phyloP scores from a whole-genome alignment of 2,888 invertebrate genomes.

The Liposcelis brunnea region DNA sequence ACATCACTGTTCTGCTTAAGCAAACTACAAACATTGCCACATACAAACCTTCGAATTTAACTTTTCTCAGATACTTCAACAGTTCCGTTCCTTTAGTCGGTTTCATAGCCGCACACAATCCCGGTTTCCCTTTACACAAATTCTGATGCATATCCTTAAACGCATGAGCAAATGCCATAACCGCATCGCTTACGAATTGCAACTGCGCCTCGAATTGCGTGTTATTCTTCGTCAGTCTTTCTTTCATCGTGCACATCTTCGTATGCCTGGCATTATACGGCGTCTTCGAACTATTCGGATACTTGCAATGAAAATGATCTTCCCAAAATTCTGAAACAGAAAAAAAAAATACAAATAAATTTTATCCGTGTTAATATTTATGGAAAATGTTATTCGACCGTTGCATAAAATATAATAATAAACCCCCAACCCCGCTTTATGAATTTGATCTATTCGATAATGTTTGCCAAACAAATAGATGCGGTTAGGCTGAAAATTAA shows the following conservation, averaged over 20 bases:
- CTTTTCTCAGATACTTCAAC: conserved; percentile 64
- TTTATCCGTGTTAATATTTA: not conserved
- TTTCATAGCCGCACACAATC: conserved; percentile 75
- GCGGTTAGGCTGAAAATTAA: too few relatives aligned
- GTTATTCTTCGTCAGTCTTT: conserved; percentile 53
- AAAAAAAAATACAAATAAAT: too few relatives aligned
- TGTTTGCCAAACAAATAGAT: too few relatives aligned
- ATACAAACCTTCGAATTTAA: conserved; percentile 69
- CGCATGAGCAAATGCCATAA: conserved; percentile 86
- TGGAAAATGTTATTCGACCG: not conserved
- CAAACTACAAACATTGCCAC: too few relatives aligned
- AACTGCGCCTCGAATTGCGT: conserved; percentile 83
- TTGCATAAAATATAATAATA: too few relatives aligned
- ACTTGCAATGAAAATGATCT: conserved; percentile 77
- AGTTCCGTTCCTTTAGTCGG: conserved; percentile 77
- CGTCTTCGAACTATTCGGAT: conserved; percentile 60
- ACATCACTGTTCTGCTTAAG: too few relatives aligned
- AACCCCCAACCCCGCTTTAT: too few relatives aligned
- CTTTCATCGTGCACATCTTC: conserved; percentile 55
- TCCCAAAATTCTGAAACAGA: conserved; percentile 80
- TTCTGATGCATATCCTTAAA: conserved; percentile 63
- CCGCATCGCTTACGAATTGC: conserved; percentile 92
- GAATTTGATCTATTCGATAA: too few relatives aligned
- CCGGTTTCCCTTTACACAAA: conserved; percentile 53
- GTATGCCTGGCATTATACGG: conserved; percentile 65